Percentiles rank a stretch among this genome's conserved stretches.
These are phyloP conservation scores for Cephonodes hylas DNA, from an alignment of 2,888 invertebrate genomes.

Conservation along the genomic window DNA sequence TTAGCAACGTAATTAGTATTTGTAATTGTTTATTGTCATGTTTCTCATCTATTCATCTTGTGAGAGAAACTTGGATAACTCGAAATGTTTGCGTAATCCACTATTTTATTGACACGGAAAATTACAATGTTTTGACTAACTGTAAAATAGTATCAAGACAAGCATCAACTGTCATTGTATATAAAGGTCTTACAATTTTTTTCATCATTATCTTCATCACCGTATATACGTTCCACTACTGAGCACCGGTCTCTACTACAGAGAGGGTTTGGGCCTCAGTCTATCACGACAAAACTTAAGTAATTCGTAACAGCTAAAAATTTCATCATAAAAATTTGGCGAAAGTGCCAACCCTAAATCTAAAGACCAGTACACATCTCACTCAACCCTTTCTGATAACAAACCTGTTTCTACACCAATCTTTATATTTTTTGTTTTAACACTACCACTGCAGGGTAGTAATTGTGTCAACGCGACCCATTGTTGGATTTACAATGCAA, in stretches of 20 bases:
- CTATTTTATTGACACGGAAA: too few relatives aligned
- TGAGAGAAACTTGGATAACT: background rate
- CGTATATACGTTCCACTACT: too few relatives aligned
- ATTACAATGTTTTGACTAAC: too few relatives aligned
- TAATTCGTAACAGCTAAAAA: too few relatives aligned
- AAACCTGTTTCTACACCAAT: constrained; percentile 77
- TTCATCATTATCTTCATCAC: too few relatives aligned
- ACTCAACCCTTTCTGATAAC: constrained; percentile 74
- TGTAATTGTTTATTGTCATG: background rate
- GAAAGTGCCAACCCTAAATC: constrained; percentile 49
- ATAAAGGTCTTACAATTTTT: too few relatives aligned
- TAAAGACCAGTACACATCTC: constrained; percentile 65
- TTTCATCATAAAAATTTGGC: background rate
- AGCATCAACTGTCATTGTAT: too few relatives aligned
- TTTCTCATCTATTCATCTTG: background rate
- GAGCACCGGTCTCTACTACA: too few relatives aligned
- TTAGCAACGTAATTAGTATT: background rate
- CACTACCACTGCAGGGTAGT: constrained; percentile 49
- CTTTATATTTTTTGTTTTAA: constrained; percentile 77
- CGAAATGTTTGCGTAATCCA: too few relatives aligned
- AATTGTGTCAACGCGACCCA: constrained; percentile 73
- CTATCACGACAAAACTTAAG: too few relatives aligned
- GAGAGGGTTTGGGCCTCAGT: too few relatives aligned
- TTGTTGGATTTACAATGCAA: constrained; percentile 59
- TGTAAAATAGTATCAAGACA: too few relatives aligned